Base-by-base conservation (phyloP, 2,888 invertebrate species). In the Hanleya hanleyi region DNA sequence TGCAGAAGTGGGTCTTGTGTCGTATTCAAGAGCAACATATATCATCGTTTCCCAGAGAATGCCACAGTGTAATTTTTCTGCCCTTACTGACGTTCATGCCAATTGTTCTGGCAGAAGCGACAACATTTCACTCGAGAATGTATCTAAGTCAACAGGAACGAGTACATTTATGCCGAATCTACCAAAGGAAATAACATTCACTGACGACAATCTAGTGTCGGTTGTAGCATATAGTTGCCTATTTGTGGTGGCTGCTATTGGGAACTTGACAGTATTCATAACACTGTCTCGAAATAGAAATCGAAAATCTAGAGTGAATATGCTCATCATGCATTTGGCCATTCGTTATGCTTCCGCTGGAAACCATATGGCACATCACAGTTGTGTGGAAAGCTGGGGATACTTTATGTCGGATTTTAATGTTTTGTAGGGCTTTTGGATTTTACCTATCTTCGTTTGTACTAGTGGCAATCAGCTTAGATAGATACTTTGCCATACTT, bases 151-250 rank as follows among this genome's bases (percentile, higher is more conserved):
- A n/a, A n/a, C n/a, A n/a, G n/a, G n/a, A n/a, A n/a, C n/a, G n/a
- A n/a, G n/a, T n/a, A n/a, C n/a, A n/a, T n/a, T n/a, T n/a, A 1
- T 22, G 32, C 29, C 57, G 9, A 9, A 57, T 4, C 9, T 57
- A 26, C 84, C 84, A 7, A 67, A 76, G 32, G 95, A 96, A 84
- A 96, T 97, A 96, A 92, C 92, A 41, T 97, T 97, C 90, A 96
- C 96, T 89, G 94, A 95, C 78, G 96, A 96, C 0, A 96, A 96
- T 88, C 92, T 94, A 86, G 92, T 97, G 71, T 94, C 96, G 35
- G 96, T 97, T 80, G 93, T 94, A 38, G 95, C 95, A 75, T 97
- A 97, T 91, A 95, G 95, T 7, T 80, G 83, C 66, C 74, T 86
- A 32, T 85, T 86, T 74, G 69, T 84, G 6, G 92, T 97, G 81